A percentile compares a stretch with the other conserved stretches of the same genome.
These are phyloP conservation scores for Drosophila virilis DNA, from an alignment of 1,140 invertebrate species.

Conservation along the genomic window DNA sequence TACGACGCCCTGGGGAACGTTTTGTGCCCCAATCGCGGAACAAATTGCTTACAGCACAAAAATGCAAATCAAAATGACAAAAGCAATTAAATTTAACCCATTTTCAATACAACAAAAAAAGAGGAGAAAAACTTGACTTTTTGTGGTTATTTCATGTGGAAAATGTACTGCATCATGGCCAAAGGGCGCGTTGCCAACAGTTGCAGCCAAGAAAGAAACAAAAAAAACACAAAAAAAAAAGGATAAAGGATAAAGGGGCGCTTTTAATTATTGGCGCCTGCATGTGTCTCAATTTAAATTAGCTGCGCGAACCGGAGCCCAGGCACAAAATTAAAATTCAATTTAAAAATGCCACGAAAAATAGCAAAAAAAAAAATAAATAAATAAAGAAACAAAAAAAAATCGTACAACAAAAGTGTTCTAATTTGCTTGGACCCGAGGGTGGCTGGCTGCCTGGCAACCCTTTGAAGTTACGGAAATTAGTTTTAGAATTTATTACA, in stretches of 20 bases:
- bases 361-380: slow-evolving; percentile 44
- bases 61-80: slow-evolving; percentile 83
- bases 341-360: slow-evolving; percentile 81
- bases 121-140: slow-evolving; percentile 49
- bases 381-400: slow-evolving; percentile 40
- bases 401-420: slow-evolving; percentile 67
- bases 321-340: slow-evolving; percentile 75
- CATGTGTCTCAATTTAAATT: slow-evolving; percentile 83
- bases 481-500: slow-evolving; percentile 75
- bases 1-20: slow-evolving; percentile 72
- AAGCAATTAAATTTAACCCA: slow-evolving; percentile 83
- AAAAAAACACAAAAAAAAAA: slow-evolving; percentile 32
- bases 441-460: slow-evolving; percentile 41
- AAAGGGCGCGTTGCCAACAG: slow-evolving; percentile 59
- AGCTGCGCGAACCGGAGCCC: slow-evolving; percentile 55
- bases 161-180: slow-evolving; percentile 81
- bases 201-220: slow-evolving; percentile 47
- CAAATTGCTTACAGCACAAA: slow-evolving; percentile 76
- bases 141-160: slow-evolving; percentile 83
- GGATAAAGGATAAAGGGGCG: slow-evolving; percentile 49
- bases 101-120: slow-evolving; percentile 67
- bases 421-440: slow-evolving; percentile 63
- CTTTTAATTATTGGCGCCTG: slow-evolving; percentile 81
- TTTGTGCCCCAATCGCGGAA: slow-evolving; percentile 48
- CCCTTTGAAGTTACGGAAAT: slow-evolving; percentile 57